A percentile compares a stretch with the other conserved stretches of the same genome.
These are phyloP conservation scores for Acipenser transmontanus DNA, from an alignment of 2,797 vertebrate genomes.

Conservation along the genomic window DNA sequence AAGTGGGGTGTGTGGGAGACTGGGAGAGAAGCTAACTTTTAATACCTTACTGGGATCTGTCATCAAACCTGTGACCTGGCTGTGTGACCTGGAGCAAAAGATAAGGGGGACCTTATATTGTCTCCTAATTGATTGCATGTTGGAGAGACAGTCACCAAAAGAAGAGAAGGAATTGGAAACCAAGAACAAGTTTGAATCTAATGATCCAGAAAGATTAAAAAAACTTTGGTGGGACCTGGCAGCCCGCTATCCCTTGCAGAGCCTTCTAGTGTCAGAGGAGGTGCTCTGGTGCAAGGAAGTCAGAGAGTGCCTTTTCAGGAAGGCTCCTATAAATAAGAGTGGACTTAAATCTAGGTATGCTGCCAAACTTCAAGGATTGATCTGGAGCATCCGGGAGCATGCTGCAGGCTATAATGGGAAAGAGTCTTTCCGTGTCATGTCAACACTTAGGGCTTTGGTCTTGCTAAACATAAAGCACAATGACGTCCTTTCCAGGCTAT, in stretches of 20 bases:
- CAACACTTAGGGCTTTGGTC: conserved; percentile 53
- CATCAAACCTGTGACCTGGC: conserved; percentile 54
- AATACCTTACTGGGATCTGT: conserved; percentile 42
- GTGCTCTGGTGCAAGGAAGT: conserved; percentile 52
- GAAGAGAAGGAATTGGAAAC: conserved; percentile 10
- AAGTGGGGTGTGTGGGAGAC: conserved; percentile 45
- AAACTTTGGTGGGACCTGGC: conserved; percentile 39
- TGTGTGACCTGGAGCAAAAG: conserved; percentile 57
- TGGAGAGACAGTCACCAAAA: conserved; percentile 31
- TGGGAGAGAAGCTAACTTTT: conserved; percentile 61
- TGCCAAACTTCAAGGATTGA: conserved; percentile 52
- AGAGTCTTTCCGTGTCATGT: conserved; percentile 31
- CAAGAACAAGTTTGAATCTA: neutral
- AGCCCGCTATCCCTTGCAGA: conserved; percentile 67
- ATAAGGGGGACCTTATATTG: conserved; percentile 49
- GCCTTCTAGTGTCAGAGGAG: conserved; percentile 70
- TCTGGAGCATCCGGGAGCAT: conserved; percentile 36
- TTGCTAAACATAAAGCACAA: conserved; percentile 58
- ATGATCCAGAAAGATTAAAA: conserved; percentile 3
- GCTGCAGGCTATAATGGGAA: conserved; percentile 25
- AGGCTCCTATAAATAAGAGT: conserved; percentile 26
- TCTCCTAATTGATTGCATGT: conserved; percentile 48
- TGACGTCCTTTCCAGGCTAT: conserved; percentile 49
- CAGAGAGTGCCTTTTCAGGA: conserved; percentile 37
- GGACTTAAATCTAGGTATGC: conserved; percentile 33